Evolutionary conservation across 1,140 invertebrate genomes (phyloP).

Genomic region (Carcinoscorpius rotundicauda): DNA sequence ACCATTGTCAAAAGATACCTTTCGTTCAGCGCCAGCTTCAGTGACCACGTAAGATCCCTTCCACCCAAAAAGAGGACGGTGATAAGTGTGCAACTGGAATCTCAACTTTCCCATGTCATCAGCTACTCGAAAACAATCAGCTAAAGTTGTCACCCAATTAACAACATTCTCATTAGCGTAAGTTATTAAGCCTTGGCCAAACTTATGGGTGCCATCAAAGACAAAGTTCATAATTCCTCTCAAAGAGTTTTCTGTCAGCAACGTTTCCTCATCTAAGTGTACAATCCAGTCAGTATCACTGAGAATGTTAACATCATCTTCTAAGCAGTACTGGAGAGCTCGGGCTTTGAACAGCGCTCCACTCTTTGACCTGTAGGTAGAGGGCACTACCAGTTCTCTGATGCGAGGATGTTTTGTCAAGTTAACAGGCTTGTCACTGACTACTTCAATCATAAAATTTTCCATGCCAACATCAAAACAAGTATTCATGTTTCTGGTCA

Average conservation of each 20-base stretch:
- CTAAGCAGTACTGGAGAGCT: constrained; percentile 90
- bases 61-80: constrained; percentile 93
- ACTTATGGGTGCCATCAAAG: constrained; percentile 83
- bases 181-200: constrained; percentile 95
- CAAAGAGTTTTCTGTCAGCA: constrained; percentile 81
- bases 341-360: constrained; percentile 91
- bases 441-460: constrained; percentile 95
- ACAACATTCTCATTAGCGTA: constrained; percentile 93
- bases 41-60: constrained; percentile 53
- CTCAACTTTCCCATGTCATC: constrained; percentile 95
- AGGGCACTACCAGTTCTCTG: constrained; percentile 75
- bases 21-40: constrained; percentile 36
- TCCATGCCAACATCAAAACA: constrained; percentile 82
- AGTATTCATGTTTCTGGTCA: constrained; percentile 72
- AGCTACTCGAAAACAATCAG: constrained; percentile 89
- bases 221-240: constrained; percentile 93
- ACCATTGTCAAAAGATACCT: constrained; percentile 41
- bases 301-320: constrained; percentile 76
- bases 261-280: constrained; percentile 93
- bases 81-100: constrained; percentile 83
- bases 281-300: constrained; percentile 92
- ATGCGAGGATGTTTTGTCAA: constrained; percentile 53
- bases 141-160: constrained; percentile 93
- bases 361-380: constrained; percentile 69
- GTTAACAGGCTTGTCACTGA: constrained; percentile 72